phyloP scores from a whole-genome alignment of 2,797 vertebrate genomes.

The Fistularia commersonii region DNA sequence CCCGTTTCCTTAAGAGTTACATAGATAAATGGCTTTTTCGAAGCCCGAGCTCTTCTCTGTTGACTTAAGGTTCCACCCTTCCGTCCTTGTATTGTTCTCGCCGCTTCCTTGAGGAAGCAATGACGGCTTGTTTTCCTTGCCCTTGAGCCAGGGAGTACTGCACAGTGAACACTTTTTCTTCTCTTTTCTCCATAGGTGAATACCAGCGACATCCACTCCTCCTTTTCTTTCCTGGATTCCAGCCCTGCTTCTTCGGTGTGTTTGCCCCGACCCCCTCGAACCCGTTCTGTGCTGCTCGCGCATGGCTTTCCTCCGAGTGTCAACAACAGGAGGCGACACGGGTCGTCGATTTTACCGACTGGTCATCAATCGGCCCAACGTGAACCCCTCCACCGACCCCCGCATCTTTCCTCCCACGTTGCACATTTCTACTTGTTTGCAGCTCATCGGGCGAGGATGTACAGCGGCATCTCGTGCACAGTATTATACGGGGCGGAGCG shows the following conservation, averaged over 20 bases:
- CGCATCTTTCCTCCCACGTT: no score
- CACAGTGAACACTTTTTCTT: slow-evolving; percentile 19
- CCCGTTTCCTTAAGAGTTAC: no score
- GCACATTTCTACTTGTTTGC: background rate
- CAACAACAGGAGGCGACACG: slow-evolving; percentile 12
- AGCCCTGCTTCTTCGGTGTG: no score
- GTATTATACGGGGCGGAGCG: slow-evolving; percentile 2
- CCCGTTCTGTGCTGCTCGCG: slow-evolving; percentile 12
- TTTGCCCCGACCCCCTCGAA: no score
- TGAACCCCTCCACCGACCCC: no score
- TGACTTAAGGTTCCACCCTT: slow-evolving; percentile 65
- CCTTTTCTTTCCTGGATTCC: slow-evolving; percentile 4
- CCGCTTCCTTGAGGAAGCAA: slow-evolving; percentile 65
- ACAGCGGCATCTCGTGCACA: background rate
- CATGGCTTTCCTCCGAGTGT: slow-evolving; percentile 36
- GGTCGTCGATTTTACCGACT: background rate
- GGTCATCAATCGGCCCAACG: no score
- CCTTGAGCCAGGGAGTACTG: slow-evolving; percentile 18
- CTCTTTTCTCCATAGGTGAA: slow-evolving; percentile 63
- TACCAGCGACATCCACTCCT: slow-evolving; percentile 10
- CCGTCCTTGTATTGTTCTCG: slow-evolving; percentile 69
- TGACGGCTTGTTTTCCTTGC: slow-evolving; percentile 64
- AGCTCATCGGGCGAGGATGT: no score
- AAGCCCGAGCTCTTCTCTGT: slow-evolving; percentile 15
- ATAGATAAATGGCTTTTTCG: no score